phyloP scores from a whole-genome alignment of 2,888 invertebrate genomes.

The Heliconius charithonia region DNA sequence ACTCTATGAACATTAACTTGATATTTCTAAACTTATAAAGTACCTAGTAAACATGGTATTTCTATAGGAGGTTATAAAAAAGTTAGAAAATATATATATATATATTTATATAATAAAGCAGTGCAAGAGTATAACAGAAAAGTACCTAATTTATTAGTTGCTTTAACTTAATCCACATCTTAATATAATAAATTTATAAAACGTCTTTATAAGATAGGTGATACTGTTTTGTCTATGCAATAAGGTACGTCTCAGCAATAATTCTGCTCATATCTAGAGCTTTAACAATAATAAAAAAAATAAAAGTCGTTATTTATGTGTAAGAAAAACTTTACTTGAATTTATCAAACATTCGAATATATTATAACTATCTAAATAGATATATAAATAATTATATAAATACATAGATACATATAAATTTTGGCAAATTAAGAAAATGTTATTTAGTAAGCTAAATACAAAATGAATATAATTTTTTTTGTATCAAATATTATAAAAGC shows the following conservation, averaged over 20 bases:
- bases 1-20: not conserved
- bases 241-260: not conserved
- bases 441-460: not conserved
- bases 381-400: not conserved
- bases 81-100: not conserved
- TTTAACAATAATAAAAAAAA: too few species aligned
- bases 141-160: not conserved
- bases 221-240: not conserved
- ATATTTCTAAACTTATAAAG: not conserved
- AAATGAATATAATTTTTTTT: not conserved
- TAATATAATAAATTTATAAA: too few species aligned
- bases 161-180: not conserved
- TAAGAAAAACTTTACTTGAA: not conserved
- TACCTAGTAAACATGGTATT: not conserved
- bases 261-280: not conserved
- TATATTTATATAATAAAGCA: too few species aligned
- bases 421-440: not conserved
- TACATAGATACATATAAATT: not conserved
- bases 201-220: not conserved
- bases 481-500: conserved; percentile 25
- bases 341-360: too few species aligned
- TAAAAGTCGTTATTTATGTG: not conserved
- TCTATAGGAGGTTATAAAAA: not conserved
- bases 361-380: not conserved
- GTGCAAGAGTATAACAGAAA: not conserved